phyloP scores from a whole-genome alignment of 2,888 invertebrate genomes.

The Magallana nippona region DNA sequence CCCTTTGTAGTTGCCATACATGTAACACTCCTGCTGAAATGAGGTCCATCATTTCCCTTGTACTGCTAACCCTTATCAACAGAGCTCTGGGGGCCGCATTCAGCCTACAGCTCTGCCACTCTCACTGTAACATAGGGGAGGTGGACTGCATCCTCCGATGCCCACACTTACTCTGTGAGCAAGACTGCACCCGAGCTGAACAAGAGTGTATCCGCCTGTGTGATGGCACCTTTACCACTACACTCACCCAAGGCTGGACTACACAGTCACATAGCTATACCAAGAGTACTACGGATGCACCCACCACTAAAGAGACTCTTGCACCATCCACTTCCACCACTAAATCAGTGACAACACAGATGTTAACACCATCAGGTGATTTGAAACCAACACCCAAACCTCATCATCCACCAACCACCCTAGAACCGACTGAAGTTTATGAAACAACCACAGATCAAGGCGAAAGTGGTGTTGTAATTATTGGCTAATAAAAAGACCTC shows the following conservation, averaged over 20 bases:
- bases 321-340: neutral
- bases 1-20: too few species aligned
- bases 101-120: neutral
- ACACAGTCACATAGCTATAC: neutral
- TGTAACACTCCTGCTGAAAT: neutral
- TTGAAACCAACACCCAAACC: slow-evolving; percentile 2
- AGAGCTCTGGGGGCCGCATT: neutral
- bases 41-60: neutral
- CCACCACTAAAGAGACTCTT: neutral
- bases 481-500: neutral
- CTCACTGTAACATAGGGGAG: slow-evolving; percentile 6
- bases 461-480: neutral
- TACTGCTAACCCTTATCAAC: neutral
- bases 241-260: neutral
- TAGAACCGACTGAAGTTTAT: neutral
- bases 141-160: neutral
- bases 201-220: neutral
- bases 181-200: neutral
- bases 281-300: neutral
- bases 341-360: neutral
- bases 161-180: neutral
- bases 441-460: neutral
- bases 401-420: neutral
- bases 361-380: neutral
- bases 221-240: neutral